Conservation (phyloP, 2,113 vertebrate genomes). For the Callopanchax toddi region DNA sequence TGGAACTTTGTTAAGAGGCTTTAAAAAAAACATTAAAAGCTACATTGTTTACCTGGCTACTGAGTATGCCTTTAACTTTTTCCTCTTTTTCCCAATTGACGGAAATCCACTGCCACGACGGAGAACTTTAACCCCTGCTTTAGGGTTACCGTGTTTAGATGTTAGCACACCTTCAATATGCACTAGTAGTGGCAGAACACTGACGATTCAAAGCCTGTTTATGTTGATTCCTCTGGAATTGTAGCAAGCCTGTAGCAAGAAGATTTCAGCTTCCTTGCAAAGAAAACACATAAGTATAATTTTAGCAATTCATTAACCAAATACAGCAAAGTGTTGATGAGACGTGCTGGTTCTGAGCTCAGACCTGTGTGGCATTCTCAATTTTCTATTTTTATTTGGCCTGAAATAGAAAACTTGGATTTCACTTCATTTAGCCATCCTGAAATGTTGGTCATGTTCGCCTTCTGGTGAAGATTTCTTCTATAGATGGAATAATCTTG, state of each 20-base stretch:
- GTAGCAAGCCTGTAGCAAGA: not conserved
- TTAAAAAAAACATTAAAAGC: too few relatives aligned
- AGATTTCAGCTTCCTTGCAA: not conserved
- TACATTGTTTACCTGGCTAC: too few relatives aligned
- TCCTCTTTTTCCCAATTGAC: too few relatives aligned
- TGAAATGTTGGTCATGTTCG: not conserved
- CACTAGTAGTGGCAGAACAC: not conserved
- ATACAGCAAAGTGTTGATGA: not conserved
- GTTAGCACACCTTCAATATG: not conserved
- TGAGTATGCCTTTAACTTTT: too few relatives aligned
- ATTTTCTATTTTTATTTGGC: not conserved
- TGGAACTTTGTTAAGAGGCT: too few relatives aligned
- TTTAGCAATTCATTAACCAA: not conserved
- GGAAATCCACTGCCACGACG: too few relatives aligned
- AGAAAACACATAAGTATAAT: not conserved
- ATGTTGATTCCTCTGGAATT: not conserved
- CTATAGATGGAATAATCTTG: not conserved
- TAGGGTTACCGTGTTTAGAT: not conserved
- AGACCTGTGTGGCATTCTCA: not conserved
- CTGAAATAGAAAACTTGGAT: not conserved
- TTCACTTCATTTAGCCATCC: not conserved
- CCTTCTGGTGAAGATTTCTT: not conserved
- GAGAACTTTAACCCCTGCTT: too few relatives aligned
- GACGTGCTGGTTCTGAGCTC: not conserved
- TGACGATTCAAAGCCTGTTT: not conserved